These are phyloP conservation scores for Puffinus mauretanicus DNA, from an alignment of 2,113 vertebrate species.

Conservation along the genomic window DNA sequence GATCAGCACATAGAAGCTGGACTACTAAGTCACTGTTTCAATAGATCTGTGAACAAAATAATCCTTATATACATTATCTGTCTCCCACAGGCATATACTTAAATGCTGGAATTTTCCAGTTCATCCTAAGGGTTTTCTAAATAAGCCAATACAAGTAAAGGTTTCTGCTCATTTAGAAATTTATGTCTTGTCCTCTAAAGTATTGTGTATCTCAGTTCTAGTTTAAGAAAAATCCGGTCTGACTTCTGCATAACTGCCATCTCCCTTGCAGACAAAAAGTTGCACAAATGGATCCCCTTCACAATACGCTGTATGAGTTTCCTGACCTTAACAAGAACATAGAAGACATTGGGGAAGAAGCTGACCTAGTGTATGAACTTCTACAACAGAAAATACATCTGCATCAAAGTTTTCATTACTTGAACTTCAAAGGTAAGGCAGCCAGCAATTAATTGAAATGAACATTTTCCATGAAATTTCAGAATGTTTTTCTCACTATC, in stretches of 20 bases:
- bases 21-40: background rate
- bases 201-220: background rate
- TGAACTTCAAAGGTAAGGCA: slow-evolving; percentile 59
- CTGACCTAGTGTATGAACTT: slow-evolving; percentile 66
- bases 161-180: background rate
- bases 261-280: slow-evolving; percentile 72
- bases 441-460: background rate
- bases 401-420: slow-evolving; percentile 5
- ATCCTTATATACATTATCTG: background rate
- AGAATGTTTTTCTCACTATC: background rate
- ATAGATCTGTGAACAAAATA: background rate
- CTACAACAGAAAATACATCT: slow-evolving; percentile 50
- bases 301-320: slow-evolving; percentile 60
- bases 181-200: background rate
- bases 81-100: background rate
- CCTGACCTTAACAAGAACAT: slow-evolving; percentile 73
- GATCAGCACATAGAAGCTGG: background rate
- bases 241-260: background rate
- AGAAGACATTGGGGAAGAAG: slow-evolving; percentile 70
- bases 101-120: background rate
- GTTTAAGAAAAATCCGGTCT: background rate
- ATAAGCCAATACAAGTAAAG: background rate
- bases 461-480: background rate
- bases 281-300: slow-evolving; percentile 65
- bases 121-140: background rate